Percentiles rank a stretch among this genome's conserved stretches.
Conservation (phyloP, 2,113 vertebrate species). For the Chionomys nivalis region DNA sequence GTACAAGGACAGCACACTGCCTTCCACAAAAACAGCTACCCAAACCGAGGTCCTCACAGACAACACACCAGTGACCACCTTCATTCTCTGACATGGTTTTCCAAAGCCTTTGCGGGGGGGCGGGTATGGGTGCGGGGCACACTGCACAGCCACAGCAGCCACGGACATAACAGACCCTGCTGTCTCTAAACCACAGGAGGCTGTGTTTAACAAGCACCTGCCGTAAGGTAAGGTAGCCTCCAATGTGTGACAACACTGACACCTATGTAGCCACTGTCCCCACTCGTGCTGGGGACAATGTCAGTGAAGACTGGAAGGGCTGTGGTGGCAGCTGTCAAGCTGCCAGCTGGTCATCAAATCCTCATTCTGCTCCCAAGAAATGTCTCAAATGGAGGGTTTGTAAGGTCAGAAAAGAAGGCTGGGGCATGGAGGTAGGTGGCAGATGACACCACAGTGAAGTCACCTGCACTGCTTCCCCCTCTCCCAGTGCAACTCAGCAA, state of each 20-base stretch:
- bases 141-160: accelerated
- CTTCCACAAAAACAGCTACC: neutral
- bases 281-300: neutral
- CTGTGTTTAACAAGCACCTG: neutral
- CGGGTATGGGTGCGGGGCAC: neutral
- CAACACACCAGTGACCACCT: neutral
- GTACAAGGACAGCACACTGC: neutral
- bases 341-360: neutral
- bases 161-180: accelerated
- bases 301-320: neutral
- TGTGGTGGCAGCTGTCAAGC: neutral
- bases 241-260: neutral
- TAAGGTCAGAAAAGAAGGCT: neutral
- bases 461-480: neutral
- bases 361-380: neutral
- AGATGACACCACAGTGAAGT: neutral
- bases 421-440: neutral
- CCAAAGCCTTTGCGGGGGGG: neutral
- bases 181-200: neutral
- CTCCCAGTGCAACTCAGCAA: neutral
- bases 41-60: neutral
- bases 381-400: neutral
- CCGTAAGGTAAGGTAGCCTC: too few relatives aligned
- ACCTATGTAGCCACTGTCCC: neutral
- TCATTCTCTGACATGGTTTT: neutral